A percentile compares a stretch with the other conserved stretches of the same genome.
These are phyloP conservation scores for Muraenolepis orangiensis DNA, from an alignment of 2,797 vertebrate species.

Conservation along the genomic window DNA sequence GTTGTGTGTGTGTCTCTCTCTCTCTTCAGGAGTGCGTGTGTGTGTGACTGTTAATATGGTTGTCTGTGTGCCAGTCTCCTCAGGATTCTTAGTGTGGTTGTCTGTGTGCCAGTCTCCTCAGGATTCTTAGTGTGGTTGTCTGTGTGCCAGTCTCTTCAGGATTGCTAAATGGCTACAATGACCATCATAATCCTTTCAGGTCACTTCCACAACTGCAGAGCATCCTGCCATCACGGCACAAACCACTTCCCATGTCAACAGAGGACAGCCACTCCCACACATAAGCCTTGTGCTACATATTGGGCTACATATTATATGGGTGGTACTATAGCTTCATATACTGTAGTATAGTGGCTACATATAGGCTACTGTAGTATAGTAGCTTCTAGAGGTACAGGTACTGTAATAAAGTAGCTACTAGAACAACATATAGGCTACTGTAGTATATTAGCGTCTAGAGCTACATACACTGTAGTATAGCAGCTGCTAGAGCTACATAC, in stretches of 20 bases:
- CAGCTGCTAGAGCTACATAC: not conserved
- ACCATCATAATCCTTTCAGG: conserved; percentile 34
- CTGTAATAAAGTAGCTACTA: no score
- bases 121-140: not conserved
- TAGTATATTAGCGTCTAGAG: not conserved
- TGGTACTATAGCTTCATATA: no score
- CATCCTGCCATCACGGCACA: conserved; percentile 18
- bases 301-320: no score
- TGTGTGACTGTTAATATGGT: not conserved
- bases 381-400: not conserved
- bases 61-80: not conserved
- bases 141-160: conserved; percentile 23
- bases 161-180: conserved; percentile 35
- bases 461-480: not conserved
- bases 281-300: not conserved
- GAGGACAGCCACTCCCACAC: not conserved
- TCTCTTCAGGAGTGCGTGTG: no score
- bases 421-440: not conserved
- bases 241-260: conserved; percentile 23
- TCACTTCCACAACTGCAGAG: conserved; percentile 48
- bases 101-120: not conserved
- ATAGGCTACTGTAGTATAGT: not conserved
- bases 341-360: no score
- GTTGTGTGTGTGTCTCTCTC: no score
- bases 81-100: not conserved